Base-by-base conservation (phyloP, 1,140 invertebrate species). In the Cherax destructor region DNA sequence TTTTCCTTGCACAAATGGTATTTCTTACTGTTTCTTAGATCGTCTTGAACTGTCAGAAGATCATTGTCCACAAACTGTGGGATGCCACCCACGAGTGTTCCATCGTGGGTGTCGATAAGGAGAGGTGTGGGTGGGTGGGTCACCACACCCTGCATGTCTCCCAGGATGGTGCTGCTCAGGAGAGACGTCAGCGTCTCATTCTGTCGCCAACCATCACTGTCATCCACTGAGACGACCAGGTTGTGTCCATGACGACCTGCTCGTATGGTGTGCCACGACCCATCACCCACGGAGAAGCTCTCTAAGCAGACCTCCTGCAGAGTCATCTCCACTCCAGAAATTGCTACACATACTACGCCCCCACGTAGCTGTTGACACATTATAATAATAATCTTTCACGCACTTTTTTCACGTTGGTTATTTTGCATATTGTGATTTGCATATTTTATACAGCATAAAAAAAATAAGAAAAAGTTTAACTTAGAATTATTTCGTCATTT, bases 201-300 rank as follows among this genome's bases (percentile, higher is more conserved):
- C 30, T 78, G 74, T 50, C 77, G 76, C 88, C 88, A 91, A 2
- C 72, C 88, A 65, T 91, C 83, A 49, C 88, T 61, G 24, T 91
- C 88, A 59, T 91, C 88, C 50, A 84, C 88, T 47, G 80, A 77
- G 3, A 85, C 72, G 30, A 65, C 21, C 2, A 91, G 81, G 72
- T 85, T 85, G 52, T 86, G 83, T 24, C 89, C 76, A 21, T 85
- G 83, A 56, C 88, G 83, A 30, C 50, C 76, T 24, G 86, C 52
- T 74, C 59, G 61, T 74, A 91, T 24, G 7, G 83, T 91, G 76
- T 91, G 89, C 89, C 89, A 91, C 2, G 41, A n/a, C 21, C 89
- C 89, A 52, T 91, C 89, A 16, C 83, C 83, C 76, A 91, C 9
- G 16, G 83, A 61, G 72, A 85, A 80, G 41, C 83, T 61, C 30